Percentiles rank a stretch among this genome's conserved stretches.
These are phyloP conservation scores for Amphiprion percula DNA, from an alignment of 2,113 vertebrate genomes.

Conservation along the genomic window DNA sequence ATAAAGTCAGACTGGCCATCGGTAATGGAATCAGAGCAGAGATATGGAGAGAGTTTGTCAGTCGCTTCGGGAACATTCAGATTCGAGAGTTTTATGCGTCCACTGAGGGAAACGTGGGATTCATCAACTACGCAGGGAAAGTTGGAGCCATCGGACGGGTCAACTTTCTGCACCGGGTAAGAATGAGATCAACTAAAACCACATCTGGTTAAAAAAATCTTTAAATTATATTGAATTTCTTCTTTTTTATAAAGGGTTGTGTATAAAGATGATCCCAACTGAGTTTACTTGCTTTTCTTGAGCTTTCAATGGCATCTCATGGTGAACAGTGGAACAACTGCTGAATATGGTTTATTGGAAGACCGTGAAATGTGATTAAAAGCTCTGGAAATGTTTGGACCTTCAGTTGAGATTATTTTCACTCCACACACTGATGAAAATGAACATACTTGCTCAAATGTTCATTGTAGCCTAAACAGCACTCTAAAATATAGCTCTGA, in stretches of 20 bases:
- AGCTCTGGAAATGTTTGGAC: not conserved
- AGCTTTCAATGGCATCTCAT: slow-evolving; percentile 2
- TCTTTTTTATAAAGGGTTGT: not conserved
- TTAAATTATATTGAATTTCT: too few relatives aligned
- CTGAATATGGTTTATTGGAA: not conserved
- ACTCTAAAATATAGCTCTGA: too few relatives aligned
- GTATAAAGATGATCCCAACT: not conserved
- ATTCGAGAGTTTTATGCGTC: slow-evolving; percentile 91
- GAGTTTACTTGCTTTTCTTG: not conserved
- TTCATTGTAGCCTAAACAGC: too few relatives aligned
- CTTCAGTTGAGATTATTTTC: not conserved
- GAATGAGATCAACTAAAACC: slow-evolving; percentile 11
- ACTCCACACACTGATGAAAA: too few relatives aligned
- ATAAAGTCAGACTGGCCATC: slow-evolving; percentile 87
- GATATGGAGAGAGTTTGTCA: slow-evolving; percentile 90
- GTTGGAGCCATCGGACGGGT: slow-evolving; percentile 88
- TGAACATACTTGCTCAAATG: too few relatives aligned
- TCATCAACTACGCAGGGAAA: slow-evolving; percentile 89
- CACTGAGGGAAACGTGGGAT: slow-evolving; percentile 91
- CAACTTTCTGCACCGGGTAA: slow-evolving; percentile 87
- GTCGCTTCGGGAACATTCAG: slow-evolving; percentile 87
- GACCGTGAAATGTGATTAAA: not conserved
- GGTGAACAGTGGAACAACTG: not conserved
- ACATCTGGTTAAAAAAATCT: not conserved
- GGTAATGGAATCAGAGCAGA: slow-evolving; percentile 90